Evolutionary conservation across 1,140 invertebrate species (phyloP), one percentile per base, ranked within the genome.

Genomic region (Leptestheria dahalacensis): DNA sequence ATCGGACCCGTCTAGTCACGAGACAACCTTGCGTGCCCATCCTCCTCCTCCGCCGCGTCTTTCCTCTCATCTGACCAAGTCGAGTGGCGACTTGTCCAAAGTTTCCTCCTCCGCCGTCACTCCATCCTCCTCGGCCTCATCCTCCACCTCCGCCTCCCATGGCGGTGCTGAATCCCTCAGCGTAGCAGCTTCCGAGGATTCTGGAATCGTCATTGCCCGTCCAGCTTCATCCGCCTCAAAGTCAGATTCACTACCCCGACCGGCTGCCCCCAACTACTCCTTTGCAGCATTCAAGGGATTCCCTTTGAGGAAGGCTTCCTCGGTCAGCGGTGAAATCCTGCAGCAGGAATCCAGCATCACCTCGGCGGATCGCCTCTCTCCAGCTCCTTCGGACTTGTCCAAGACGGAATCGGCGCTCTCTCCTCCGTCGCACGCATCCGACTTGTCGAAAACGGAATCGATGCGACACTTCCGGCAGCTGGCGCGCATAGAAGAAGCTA

Each of bases 351-450:
- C 26, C 11, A 24, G 29, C 11, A 20, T 28, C 6, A 28, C 29
- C 9, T 28, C 24, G 20, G 24, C 52, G n/a, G 52, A 54, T 11
- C 24, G 21, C 1, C 65, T 68, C 57, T 70, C 68, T 1, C 69
- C 70, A 6, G 69, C 70, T 21, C 69, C 69, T 10, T 68, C 66
- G 46, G 70, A 71, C 55, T 65, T 69, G 9, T 68, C 67, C 25
- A 70, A 70, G 51, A 68, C 69, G 25, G 69, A 71, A 53, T 69
- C 69, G 54, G 69, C 67, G 6, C 60, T 69, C n/a, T 70, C 69
- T 6, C 69, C 68, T 28, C 67, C 68, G 26, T 67, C 68, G 57
- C 33, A 41, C 15, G 66, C 69, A 18, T 68, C 68, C 57, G 70
- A 71, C 56, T 65, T 70, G n/a, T 68, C 68, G 23, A 70, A 69